Base-by-base conservation (phyloP, 2,113 vertebrate species). In the Perccottus glenii region DNA sequence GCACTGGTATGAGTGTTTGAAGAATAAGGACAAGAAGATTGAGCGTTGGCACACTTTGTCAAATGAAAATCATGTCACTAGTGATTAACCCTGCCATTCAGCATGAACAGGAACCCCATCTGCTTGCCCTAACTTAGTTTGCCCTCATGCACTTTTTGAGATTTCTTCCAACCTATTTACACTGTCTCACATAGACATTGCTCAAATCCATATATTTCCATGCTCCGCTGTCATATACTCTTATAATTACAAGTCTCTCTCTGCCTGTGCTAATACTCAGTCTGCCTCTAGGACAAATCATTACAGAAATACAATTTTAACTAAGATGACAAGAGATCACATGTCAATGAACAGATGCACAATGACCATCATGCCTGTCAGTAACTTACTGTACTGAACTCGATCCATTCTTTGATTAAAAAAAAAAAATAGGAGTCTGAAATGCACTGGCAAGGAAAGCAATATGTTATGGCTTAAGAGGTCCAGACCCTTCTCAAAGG, bases 1-100 rank as follows among this genome's bases (percentile, higher is more conserved):
- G 91, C 97, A 99, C 90, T 99, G 97, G 97, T 99, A 98, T 0
- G 97, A 98, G 80, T 98, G 97, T 51, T 70, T 99, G 89, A 99
- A 98, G 91, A 99, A 99, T 92, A 98, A 98, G 86, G 97, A 99
- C 90, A 98, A 98, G 95, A 96, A 92, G 90, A 98, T 98, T 0
- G 97, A 99, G 77, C 97, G 96, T 80, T 99, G 98, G 98, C 98
- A 99, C 88, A 96, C 96, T 64, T 91, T 99, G 64, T 83, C 95
- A 19, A 96, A 95, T 0, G 96, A 96, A 88, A 96, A 93, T 86
- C 96, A 96, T 0, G 80, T 95, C 19, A 87, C 95, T 1, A 98
- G 97, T 0, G 96, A 99, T 80, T 99, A 95, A 91, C 62, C 5
- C 16, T 0, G 19, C 32, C 27, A 49, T 38, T 42, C 0, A n/a